Evolutionary conservation across 1,140 invertebrate species (phyloP).

Genomic region (Paraescarpia echinospica): DNA sequence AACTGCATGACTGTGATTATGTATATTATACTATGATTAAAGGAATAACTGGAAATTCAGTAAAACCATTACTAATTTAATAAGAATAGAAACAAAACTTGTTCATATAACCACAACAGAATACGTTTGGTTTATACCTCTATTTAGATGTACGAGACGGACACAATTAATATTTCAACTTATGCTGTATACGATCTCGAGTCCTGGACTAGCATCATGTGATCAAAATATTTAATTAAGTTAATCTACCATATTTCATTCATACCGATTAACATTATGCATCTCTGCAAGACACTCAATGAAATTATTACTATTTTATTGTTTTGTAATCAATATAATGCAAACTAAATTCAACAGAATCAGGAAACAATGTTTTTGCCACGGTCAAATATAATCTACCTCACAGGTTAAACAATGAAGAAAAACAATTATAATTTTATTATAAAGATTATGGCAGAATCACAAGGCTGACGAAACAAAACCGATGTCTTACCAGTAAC

Average conservation of each 20-base stretch:
- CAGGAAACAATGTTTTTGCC: not conserved
- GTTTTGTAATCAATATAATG: not conserved
- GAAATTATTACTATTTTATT: not conserved
- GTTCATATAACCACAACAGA: no score
- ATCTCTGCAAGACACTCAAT: not conserved
- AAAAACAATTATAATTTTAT: not conserved
- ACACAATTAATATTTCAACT: not conserved
- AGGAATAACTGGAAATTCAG: no score
- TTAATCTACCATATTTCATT: not conserved
- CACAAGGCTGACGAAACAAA: not conserved
- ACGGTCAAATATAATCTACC: no score
- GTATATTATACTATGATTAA: no score
- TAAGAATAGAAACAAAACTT: no score
- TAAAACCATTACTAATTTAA: no score
- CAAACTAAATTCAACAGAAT: not conserved
- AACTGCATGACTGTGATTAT: not conserved
- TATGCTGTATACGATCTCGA: no score
- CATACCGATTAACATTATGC: no score
- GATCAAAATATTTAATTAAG: not conserved
- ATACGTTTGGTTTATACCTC: no score
- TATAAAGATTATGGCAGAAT: not conserved
- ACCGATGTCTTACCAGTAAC: slow-evolving; percentile 49
- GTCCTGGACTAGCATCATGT: not conserved
- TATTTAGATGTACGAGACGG: no score
- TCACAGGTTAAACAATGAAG: no score